Percentiles rank a stretch among this genome's conserved stretches.
These are phyloP conservation scores for Gibbula magus DNA, from an alignment of 2,888 invertebrate species.

Conservation along the genomic window DNA sequence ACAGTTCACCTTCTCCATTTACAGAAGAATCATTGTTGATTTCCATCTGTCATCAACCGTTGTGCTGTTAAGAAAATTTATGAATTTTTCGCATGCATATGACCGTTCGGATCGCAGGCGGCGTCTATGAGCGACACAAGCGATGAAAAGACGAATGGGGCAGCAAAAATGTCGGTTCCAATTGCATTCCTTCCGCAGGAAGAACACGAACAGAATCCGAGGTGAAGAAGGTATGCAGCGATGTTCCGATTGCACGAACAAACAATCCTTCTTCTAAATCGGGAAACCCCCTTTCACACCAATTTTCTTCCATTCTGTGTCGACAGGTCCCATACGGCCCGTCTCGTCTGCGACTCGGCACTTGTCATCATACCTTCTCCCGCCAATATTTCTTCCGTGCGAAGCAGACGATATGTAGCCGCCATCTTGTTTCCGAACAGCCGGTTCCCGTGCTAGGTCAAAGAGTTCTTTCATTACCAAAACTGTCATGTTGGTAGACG, in stretches of 20 bases:
- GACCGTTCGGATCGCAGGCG: not conserved
- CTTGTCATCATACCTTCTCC: not conserved
- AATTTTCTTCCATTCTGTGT: not conserved
- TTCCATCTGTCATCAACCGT: not conserved
- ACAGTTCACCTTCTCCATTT: too few species aligned
- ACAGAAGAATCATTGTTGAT: not conserved
- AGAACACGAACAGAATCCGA: too few species aligned
- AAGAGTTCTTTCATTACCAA: too few species aligned
- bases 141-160: not conserved
- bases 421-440: not conserved
- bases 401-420: not conserved
- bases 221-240: too few species aligned
- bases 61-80: not conserved
- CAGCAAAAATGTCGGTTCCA: not conserved
- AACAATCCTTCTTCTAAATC: too few species aligned
- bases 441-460: not conserved
- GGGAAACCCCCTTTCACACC: too few species aligned
- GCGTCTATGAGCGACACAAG: not conserved
- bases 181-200: not conserved
- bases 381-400: slow-evolving; percentile 3
- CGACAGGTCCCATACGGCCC: not conserved
- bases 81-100: not conserved
- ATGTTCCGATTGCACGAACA: too few species aligned
- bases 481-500: too few species aligned
- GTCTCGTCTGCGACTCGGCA: not conserved